A percentile compares a stretch with the other conserved stretches of the same genome.
These are phyloP conservation scores for Distichodus sexfasciatus DNA, from an alignment of 2,797 vertebrate genomes.

Conservation along the genomic window DNA sequence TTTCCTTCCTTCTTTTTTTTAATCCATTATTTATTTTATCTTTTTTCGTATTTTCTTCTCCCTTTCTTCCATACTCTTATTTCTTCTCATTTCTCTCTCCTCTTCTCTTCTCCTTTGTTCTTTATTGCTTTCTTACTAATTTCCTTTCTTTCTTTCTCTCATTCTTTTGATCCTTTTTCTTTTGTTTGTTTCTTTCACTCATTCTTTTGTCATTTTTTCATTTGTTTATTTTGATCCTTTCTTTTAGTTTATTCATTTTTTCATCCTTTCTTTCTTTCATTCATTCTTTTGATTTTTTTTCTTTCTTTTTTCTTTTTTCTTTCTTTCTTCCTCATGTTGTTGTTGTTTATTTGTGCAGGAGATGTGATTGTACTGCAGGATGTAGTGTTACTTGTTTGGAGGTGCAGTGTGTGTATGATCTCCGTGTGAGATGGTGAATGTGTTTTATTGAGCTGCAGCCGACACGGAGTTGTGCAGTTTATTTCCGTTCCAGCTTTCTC, in stretches of 20 bases:
- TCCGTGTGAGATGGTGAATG: slow-evolving; percentile 23
- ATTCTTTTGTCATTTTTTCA: slow-evolving; percentile 47
- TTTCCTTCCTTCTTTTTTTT: slow-evolving; percentile 53
- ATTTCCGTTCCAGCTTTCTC: slow-evolving; percentile 35
- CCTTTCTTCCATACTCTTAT: slow-evolving; percentile 53
- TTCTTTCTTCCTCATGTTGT: slow-evolving; percentile 53
- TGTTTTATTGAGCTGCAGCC: slow-evolving; percentile 30
- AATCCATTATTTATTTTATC: slow-evolving; percentile 47
- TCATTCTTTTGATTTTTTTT: slow-evolving; percentile 49
- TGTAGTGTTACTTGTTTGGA: too few relatives aligned
- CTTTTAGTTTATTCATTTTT: slow-evolving; percentile 53
- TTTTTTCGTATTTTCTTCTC: slow-evolving; percentile 53
- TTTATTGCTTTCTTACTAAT: slow-evolving; percentile 48
- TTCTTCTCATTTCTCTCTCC: slow-evolving; percentile 56
- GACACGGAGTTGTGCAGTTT: slow-evolving; percentile 22
- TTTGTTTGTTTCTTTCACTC: slow-evolving; percentile 59
- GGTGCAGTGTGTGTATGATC: slow-evolving; percentile 32
- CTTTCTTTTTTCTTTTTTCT: slow-evolving; percentile 48
- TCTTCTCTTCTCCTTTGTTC: slow-evolving; percentile 52
- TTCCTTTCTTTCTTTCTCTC: slow-evolving; percentile 53
- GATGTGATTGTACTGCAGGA: slow-evolving; percentile 35
- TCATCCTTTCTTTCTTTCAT: slow-evolving; percentile 59
- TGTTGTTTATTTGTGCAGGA: slow-evolving; percentile 40
- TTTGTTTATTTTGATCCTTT: slow-evolving; percentile 51
- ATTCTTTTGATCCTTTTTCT: slow-evolving; percentile 53